A percentile compares a stretch with the other conserved stretches of the same genome.
Evolutionary conservation across 2,888 invertebrate species (phyloP).

Genomic region (Spisula subtruncata): DNA sequence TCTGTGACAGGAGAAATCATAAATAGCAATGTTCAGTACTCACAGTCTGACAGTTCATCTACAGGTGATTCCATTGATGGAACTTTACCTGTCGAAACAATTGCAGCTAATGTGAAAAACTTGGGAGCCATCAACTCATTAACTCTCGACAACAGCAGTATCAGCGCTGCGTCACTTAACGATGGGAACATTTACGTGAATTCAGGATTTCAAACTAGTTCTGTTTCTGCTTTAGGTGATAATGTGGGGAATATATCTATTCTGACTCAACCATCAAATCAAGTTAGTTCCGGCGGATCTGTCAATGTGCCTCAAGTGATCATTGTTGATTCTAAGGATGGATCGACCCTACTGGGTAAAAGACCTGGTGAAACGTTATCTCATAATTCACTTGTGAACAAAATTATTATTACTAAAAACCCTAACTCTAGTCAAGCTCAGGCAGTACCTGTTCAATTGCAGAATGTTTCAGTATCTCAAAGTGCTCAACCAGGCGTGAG

Average conservation of each 20-base stretch:
- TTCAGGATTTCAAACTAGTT: constrained; percentile 47
- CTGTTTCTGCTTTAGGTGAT: constrained; percentile 51
- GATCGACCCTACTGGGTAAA: constrained; percentile 59
- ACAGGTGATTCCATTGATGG: constrained; percentile 69
- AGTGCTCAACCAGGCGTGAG: constrained; percentile 55
- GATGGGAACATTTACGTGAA: constrained; percentile 44
- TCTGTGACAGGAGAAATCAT: constrained; percentile 68
- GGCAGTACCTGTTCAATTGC: constrained; percentile 80
- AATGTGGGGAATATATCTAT: constrained; percentile 44
- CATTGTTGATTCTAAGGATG: constrained; percentile 58
- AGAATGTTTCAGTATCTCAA: constrained; percentile 66
- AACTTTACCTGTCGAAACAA: constrained; percentile 50
- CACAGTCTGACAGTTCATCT: constrained; percentile 56
- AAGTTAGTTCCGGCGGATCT: constrained; percentile 46
- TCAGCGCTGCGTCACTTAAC: constrained; percentile 25
- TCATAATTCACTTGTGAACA: constrained; percentile 82
- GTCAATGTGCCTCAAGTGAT: constrained; percentile 64
- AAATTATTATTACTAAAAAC: constrained; percentile 87
- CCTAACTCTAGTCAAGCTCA: constrained; percentile 84
- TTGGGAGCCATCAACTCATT: constrained; percentile 59
- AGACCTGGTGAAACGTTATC: constrained; percentile 54
- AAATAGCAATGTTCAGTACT: constrained; percentile 50
- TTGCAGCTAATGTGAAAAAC: constrained; percentile 46
- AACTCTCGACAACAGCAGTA: constrained; percentile 48
- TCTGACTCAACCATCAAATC: constrained; percentile 27